phyloP scores from a whole-genome alignment of 2,797 vertebrate genomes.

The Gastrophryne carolinensis region DNA sequence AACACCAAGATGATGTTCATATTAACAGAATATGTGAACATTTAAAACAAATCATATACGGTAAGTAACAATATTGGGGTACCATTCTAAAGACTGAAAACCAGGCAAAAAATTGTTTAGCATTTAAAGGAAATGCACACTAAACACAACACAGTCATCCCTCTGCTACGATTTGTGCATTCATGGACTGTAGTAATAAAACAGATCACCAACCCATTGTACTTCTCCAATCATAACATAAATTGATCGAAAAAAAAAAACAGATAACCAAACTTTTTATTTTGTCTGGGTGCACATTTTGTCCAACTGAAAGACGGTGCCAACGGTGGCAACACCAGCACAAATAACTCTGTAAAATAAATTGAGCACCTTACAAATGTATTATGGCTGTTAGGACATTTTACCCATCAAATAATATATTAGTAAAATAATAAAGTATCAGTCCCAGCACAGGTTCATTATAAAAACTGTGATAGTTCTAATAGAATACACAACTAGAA shows the following conservation, averaged over 20 bases:
- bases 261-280: neutral
- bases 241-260: neutral
- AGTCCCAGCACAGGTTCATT: too few species aligned
- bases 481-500: too few species aligned
- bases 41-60: neutral
- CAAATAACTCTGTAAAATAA: neutral
- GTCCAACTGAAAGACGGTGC: neutral
- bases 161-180: conserved; percentile 54
- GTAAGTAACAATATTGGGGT: neutral
- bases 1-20: neutral
- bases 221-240: neutral
- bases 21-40: neutral
- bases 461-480: too few species aligned
- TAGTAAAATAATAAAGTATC: too few species aligned
- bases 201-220: conserved; percentile 58
- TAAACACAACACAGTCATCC: conserved; percentile 34
- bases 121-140: neutral
- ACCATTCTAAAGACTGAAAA: neutral
- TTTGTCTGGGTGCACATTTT: neutral
- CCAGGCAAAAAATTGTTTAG: neutral
- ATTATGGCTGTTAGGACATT: conserved; percentile 5
- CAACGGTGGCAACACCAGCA: neutral
- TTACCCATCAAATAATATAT: neutral
- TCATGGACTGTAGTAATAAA: conserved; percentile 56
- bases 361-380: neutral